These are phyloP conservation scores for Prunella himalayana DNA, from an alignment of 2,113 vertebrate species.

Conservation along the genomic window DNA sequence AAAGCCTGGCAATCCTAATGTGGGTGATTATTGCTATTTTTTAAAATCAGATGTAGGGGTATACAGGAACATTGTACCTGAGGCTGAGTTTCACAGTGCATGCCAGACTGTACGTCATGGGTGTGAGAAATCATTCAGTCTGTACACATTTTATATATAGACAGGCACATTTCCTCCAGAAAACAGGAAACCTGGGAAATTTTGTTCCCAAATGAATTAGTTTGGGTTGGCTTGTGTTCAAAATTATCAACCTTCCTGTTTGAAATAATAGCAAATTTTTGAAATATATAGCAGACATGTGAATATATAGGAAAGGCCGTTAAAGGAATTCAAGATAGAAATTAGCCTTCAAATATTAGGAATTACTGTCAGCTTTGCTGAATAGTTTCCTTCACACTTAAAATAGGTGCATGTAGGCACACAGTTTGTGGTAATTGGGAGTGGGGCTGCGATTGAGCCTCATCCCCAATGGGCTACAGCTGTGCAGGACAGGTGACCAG, in stretches of 20 bases:
- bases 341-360: neutral
- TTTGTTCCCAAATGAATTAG: neutral
- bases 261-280: neutral
- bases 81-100: neutral
- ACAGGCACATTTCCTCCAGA: neutral
- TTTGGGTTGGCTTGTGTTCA: neutral
- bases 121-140: neutral
- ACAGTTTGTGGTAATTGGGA: neutral
- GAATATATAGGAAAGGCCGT: neutral
- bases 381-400: neutral
- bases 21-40: neutral
- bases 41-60: accelerated
- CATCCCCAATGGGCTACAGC: neutral
- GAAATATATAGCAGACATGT: neutral
- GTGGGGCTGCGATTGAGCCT: neutral
- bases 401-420: neutral
- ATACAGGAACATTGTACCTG: accelerated
- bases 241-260: neutral
- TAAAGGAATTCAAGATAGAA: neutral
- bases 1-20: neutral
- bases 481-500: neutral
- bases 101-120: accelerated
- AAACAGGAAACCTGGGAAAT: neutral
- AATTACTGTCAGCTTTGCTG: neutral
- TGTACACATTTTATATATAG: neutral